Evolutionary conservation across 2,797 vertebrate species (phyloP).

Genomic region (Oreochromis mossambicus): DNA sequence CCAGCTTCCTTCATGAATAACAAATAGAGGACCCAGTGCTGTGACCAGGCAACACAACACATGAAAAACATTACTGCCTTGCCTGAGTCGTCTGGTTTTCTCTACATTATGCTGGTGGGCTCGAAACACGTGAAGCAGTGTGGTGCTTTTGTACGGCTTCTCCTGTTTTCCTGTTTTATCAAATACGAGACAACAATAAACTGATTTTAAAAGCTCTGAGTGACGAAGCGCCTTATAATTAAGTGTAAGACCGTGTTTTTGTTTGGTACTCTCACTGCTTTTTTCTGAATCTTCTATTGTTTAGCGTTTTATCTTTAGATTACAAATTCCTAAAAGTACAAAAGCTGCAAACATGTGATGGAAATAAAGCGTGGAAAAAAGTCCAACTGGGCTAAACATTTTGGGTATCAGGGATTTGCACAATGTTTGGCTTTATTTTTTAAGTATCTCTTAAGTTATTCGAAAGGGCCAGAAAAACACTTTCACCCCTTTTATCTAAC

Average conservation of each 20-base stretch:
- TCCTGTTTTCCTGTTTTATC: constrained; percentile 3
- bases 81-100: constrained; percentile 60
- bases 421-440: background rate
- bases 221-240: background rate
- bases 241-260: background rate
- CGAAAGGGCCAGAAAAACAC: background rate
- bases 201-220: background rate
- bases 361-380: background rate
- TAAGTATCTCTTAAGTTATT: background rate
- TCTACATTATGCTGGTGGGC: constrained; percentile 43
- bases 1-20: constrained; percentile 81
- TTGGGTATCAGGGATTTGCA: background rate
- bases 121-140: constrained; percentile 50
- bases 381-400: background rate
- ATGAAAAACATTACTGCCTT: constrained; percentile 77
- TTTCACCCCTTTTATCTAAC: background rate
- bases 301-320: background rate
- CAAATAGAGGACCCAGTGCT: constrained; percentile 71
- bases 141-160: constrained; percentile 6
- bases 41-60: constrained; percentile 73
- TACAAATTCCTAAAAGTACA: background rate
- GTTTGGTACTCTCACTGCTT: background rate
- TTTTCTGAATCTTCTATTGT: background rate
- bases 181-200: background rate
- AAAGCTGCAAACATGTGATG: background rate